Evolutionary conservation across 2,888 invertebrate species (phyloP).

Genomic region (Andrena haemorrhoa): DNA sequence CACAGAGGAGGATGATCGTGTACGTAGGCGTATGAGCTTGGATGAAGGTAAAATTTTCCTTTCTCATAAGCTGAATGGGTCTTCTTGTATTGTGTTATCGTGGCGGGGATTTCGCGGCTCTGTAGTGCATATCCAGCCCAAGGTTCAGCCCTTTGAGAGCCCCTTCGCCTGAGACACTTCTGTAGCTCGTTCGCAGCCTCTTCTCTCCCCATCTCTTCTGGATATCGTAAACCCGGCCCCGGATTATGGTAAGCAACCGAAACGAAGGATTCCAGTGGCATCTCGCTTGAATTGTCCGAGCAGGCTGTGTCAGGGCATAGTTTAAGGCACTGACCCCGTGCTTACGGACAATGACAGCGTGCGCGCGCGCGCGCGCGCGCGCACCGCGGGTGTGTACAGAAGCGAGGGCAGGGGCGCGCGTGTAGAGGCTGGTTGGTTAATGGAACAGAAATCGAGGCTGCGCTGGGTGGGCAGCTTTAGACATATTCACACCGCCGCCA

Average conservation of each 20-base stretch:
- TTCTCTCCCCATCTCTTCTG: background rate
- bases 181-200: no score
- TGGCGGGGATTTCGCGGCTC: no score
- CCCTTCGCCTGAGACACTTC: no score
- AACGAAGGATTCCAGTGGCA: background rate
- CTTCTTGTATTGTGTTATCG: no score
- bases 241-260: background rate
- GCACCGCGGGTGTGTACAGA: background rate
- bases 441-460: slow-evolving; percentile 23
- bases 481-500: slow-evolving; percentile 20
- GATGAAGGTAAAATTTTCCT: no score
- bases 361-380: no score
- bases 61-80: no score
- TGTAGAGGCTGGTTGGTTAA: slow-evolving; percentile 14
- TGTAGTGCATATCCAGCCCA: no score
- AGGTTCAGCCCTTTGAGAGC: no score
- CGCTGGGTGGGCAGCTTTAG: slow-evolving; percentile 29
- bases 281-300: background rate
- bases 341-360: background rate
- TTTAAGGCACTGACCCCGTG: background rate
- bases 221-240: background rate
- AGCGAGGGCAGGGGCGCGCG: background rate
- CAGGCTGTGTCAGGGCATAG: background rate
- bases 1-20: no score
- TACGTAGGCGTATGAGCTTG: no score